Base-by-base conservation (phyloP, 2,113 vertebrate genomes). In the Hydropotes inermis region DNA sequence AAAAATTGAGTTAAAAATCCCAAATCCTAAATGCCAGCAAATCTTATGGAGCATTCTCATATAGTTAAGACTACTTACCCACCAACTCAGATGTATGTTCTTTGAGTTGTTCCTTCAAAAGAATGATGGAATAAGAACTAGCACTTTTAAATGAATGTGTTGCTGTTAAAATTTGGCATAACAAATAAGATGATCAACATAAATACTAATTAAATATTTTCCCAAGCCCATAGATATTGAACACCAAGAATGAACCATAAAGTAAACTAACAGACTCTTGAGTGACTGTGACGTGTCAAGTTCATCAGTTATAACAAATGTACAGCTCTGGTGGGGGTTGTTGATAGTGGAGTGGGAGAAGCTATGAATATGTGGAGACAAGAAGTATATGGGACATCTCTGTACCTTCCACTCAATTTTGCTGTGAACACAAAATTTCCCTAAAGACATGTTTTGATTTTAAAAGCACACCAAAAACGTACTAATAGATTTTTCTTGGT, bases 121-220 rank as follows among this genome's bases (percentile, higher is more conserved):
- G 74, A 76, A 45, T 76, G 6, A 43, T 27, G 74, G 39, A 76
- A 33, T 52, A 55, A 86, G 74, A 93, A 85, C 45, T 78, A 89
- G 60, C 39, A 84, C 6, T 50, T 94, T 60, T 21, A 88, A 91
- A 78, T 55, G 47, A 95, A 83, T 52, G n/a, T 78, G 12, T 30
- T 55, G 17, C 9, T 50, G 13, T 87, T 96, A 88, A 91, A 89
- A 45, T 87, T 84, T 67, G 90, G 39, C 52, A 39, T 19, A 55
- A 84, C 78, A 23, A 9, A 60, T 61, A 57, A 81, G 16, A 79
- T 27, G 27, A 70, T 39, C 33, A 52, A 39, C 19, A 58, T 58
- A 67, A 88, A 81, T n/a, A 61, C 55, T 83, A 28, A 47, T 70
- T 50, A 82, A 57, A 74, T 6, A 47, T 57, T 11, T 67, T 25